Base-by-base conservation (phyloP, 2,888 invertebrate genomes). In the Cryptocephalus primarius region DNA sequence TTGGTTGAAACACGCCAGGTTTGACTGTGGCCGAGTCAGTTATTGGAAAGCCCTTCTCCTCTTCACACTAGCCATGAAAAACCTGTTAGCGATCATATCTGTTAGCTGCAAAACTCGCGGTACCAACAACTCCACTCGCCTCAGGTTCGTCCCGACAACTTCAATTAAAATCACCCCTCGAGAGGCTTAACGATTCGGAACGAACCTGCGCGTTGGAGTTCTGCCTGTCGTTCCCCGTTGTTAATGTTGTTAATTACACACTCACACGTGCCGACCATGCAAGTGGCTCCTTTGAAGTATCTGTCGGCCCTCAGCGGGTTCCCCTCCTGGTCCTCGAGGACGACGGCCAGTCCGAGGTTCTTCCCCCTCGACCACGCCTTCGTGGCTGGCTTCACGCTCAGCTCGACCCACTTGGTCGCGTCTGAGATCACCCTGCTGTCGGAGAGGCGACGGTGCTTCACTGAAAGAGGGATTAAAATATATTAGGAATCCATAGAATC, bases 241-340 rank as follows among this genome's bases (percentile, higher is more conserved):
- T 42, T 43, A 43, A 34, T 58, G 48, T 39, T 49, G 57, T 60
- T 58, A 60, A 51, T 22, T 51, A 42, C 58, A 61, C 57, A 70
- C 72, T 72, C 67, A 73, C 73, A 69, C 63, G 67, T 54, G 57
- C 69, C 71, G 60, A 72, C 71, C 67, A 64, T 69, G 65, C 74
- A 74, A 51, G 70, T 67, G 58, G 72, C 68, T 52, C 69, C 67
- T 55, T 73, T 72, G 62, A 78, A 75, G 62, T 72, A 74, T 54
- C 67, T 66, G 49, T 70, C 66, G 1, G 77, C 74, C 48, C 71
- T 71, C 44, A 77, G 59, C 1, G 72, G 60, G 48, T 68, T 70
- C 8, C 75, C 75, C 44, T 78, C 77, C 60, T 79, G 78, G 60
- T 79, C 77, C 61, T 79, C 78, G 14, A 79, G 76, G 55, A 76